phyloP scores from a whole-genome alignment of 92 coral and sea anemone genomes.

The Phenganax marumi region DNA sequence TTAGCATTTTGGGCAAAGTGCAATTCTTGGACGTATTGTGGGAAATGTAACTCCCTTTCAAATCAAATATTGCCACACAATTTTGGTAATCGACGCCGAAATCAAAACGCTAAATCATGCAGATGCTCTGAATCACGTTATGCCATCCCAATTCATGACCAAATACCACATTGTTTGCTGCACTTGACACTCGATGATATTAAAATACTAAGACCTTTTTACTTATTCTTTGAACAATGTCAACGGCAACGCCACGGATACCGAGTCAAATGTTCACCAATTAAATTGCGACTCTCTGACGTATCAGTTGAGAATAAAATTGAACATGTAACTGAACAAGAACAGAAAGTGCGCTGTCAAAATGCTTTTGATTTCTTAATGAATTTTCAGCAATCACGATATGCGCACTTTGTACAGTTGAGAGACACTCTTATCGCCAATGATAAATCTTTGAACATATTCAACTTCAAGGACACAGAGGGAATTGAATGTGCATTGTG shows the following conservation, averaged over 20 bases:
- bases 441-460: not conserved
- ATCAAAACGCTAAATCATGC: not conserved
- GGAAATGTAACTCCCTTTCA: not conserved
- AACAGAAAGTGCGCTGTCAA: not conserved
- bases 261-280: slow-evolving; percentile 1
- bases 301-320: slow-evolving; percentile 5
- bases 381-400: not conserved
- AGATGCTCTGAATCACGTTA: not conserved
- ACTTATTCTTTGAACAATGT: not conserved
- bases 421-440: not conserved
- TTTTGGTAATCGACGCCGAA: not conserved
- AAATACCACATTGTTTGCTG: not conserved
- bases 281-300: not conserved
- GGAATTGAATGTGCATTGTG: slow-evolving; percentile 56
- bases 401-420: not conserved
- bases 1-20: not conserved
- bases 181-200: not conserved
- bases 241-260: slow-evolving; percentile 33
- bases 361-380: slow-evolving; percentile 18
- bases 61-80: not conserved
- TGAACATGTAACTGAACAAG: not conserved
- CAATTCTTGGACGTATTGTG: not conserved
- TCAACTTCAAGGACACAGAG: not conserved
- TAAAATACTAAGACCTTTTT: slow-evolving; percentile 36
- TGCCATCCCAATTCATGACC: not conserved